A percentile compares a stretch with the other conserved stretches of the same genome.
phyloP scores from a whole-genome alignment of 2,888 invertebrate genomes.

The Eupithecia subumbrata region DNA sequence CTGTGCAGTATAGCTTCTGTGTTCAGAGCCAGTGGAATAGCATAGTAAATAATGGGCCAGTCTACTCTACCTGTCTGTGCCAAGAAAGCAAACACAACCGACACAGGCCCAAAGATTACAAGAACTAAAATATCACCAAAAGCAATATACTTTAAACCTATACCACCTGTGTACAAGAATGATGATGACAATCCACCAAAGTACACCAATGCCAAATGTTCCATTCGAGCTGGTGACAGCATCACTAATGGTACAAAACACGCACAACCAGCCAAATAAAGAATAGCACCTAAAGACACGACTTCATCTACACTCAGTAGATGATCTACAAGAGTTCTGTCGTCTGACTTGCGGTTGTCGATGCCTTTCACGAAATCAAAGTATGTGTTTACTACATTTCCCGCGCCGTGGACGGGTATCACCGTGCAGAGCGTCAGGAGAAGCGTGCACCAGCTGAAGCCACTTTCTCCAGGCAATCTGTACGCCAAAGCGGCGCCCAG shows the following conservation, averaged over 20 bases:
- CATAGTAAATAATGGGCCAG: conserved; percentile 96
- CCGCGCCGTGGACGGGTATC: conserved; percentile 96
- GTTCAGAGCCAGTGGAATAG: conserved; percentile 95
- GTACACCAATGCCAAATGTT: conserved; percentile 96
- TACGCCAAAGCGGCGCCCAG: conserved; percentile 95
- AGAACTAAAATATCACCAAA: conserved; percentile 96
- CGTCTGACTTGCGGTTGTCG: conserved; percentile 96
- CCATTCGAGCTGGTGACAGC: conserved; percentile 96
- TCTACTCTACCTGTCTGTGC: conserved; percentile 96
- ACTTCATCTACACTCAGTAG: conserved; percentile 89
- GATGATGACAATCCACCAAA: conserved; percentile 98
- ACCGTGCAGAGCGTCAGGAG: conserved; percentile 93
- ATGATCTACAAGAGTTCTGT: conserved; percentile 97
- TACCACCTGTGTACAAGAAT: conserved; percentile 98
- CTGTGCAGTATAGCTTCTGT: conserved; percentile 98
- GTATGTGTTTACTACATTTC: conserved; percentile 98
- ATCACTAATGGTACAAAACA: conserved; percentile 90
- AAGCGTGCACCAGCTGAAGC: conserved; percentile 91
- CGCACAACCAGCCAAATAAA: conserved; percentile 93
- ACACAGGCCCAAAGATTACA: conserved; percentile 96
- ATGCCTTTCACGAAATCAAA: conserved; percentile 97
- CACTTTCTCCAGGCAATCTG: conserved; percentile 89
- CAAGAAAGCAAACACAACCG: conserved; percentile 96
- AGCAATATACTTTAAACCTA: conserved; percentile 97
- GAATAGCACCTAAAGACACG: conserved; percentile 93